These are phyloP conservation scores for Amphiprion clarkii DNA, from an alignment of 2,797 vertebrate species.

Conservation along the genomic window DNA sequence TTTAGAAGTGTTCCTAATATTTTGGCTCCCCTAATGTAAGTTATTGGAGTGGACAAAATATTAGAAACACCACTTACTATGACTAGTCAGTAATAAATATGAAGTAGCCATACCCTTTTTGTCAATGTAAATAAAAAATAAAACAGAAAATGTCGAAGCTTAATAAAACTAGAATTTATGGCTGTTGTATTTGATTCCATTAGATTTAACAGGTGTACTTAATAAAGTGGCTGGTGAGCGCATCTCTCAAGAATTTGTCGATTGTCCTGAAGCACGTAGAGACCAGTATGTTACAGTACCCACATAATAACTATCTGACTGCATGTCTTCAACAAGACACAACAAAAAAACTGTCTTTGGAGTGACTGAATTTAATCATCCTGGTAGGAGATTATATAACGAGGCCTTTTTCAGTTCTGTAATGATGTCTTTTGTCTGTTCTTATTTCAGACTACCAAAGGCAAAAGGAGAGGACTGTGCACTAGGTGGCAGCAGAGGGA, in stretches of 20 bases:
- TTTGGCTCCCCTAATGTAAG: too few species aligned
- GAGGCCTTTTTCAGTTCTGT: neutral
- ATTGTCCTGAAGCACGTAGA: neutral
- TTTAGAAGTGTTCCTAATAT: too few species aligned
- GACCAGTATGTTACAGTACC: neutral
- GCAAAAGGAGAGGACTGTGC: constrained; percentile 97
- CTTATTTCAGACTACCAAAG: constrained; percentile 92
- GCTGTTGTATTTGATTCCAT: too few species aligned
- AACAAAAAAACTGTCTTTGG: neutral
- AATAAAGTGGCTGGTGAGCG: neutral
- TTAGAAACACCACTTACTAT: too few species aligned
- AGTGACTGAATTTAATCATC: neutral
- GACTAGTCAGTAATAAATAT: too few species aligned
- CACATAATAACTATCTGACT: neutral
- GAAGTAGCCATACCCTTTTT: too few species aligned
- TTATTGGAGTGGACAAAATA: too few species aligned
- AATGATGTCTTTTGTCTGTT: constrained; percentile 12
- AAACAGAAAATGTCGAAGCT: too few species aligned
- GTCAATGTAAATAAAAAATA: too few species aligned
- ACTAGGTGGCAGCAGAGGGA: constrained; percentile 85
- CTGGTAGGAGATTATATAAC: neutral
- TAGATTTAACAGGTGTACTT: too few species aligned
- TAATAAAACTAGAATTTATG: too few species aligned
- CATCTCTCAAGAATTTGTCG: neutral
- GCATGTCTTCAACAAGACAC: neutral